phyloP scores from a whole-genome alignment of 1,140 invertebrate genomes.

The Calliphora vicina region DNA sequence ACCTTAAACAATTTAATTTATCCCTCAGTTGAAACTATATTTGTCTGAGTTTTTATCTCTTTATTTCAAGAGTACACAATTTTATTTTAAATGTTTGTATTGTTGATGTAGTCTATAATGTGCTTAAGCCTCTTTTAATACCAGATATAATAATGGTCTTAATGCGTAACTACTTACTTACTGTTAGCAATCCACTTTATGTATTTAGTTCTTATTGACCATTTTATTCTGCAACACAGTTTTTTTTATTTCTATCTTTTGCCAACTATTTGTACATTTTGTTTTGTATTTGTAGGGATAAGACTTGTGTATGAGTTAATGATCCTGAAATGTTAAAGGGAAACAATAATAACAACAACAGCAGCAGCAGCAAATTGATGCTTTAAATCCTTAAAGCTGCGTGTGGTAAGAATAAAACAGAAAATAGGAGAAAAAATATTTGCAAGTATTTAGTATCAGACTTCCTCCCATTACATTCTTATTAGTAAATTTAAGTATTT shows the following conservation, averaged over 20 bases:
- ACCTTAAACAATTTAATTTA: no score
- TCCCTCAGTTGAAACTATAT: no score
- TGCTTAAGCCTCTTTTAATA: not conserved
- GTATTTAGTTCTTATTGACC: not conserved
- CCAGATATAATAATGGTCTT: not conserved
- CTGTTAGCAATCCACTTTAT: not conserved
- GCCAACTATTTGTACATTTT: not conserved
- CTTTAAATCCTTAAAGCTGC: not conserved
- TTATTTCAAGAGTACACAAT: not conserved
- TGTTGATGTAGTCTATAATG: not conserved
- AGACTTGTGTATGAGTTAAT: not conserved
- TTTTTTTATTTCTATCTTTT: not conserved
- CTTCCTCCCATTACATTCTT: not conserved
- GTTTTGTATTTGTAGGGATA: not conserved
- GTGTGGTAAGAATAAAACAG: not conserved
- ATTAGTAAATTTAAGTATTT: not conserved
- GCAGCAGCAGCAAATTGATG: not conserved
- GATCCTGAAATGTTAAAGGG: not conserved
- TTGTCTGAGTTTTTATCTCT: no score
- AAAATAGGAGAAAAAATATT: not conserved
- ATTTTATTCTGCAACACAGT: not conserved
- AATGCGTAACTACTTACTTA: constrained; percentile 13
- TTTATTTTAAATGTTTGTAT: not conserved
- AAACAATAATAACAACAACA: not conserved
- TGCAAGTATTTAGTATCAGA: not conserved